Evolutionary conservation across 2,888 invertebrate species (phyloP).

Genomic region (Caenorhabditis zanzibari): DNA sequence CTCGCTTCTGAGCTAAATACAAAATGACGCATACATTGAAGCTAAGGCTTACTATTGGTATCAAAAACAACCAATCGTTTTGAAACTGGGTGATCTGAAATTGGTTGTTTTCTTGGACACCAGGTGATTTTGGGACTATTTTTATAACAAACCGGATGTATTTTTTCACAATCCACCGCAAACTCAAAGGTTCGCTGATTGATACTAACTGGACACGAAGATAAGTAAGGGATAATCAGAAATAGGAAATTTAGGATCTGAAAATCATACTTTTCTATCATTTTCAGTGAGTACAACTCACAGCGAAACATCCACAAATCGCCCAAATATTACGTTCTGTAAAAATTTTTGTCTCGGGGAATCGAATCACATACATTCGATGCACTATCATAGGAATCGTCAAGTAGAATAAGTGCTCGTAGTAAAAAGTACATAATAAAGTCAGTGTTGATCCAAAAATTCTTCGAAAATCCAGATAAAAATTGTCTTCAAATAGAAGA

Average conservation of each 20-base stretch:
- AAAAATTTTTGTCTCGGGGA: conserved; percentile 20
- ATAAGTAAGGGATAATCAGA: neutral
- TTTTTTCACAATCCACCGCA: conserved; percentile 2
- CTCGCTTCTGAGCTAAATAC: conserved; percentile 14
- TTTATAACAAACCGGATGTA: conserved; percentile 14
- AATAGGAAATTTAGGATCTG: neutral
- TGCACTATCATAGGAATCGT: conserved; percentile 44
- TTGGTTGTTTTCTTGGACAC: neutral
- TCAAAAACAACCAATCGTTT: conserved; percentile 15
- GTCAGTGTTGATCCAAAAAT: conserved; percentile 34
- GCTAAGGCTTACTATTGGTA: neutral
- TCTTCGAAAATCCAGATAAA: conserved; percentile 16
- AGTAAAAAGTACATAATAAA: conserved; percentile 39
- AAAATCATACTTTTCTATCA: neutral
- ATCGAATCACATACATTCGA: conserved; percentile 14
- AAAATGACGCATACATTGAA: neutral
- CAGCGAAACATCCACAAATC: conserved; percentile 35
- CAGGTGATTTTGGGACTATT: neutral
- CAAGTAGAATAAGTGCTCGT: conserved; percentile 49
- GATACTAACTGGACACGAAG: conserved; percentile 11
- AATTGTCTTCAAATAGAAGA: conserved; percentile 21
- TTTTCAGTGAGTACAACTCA: neutral
- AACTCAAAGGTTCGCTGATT: conserved; percentile 3
- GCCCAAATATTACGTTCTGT: conserved; percentile 20
- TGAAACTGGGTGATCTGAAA: conserved; percentile 19